A percentile compares a stretch with the other conserved stretches of the same genome.
phyloP scores from a whole-genome alignment of 1,140 invertebrate species.

The Heterodera schachtii region DNA sequence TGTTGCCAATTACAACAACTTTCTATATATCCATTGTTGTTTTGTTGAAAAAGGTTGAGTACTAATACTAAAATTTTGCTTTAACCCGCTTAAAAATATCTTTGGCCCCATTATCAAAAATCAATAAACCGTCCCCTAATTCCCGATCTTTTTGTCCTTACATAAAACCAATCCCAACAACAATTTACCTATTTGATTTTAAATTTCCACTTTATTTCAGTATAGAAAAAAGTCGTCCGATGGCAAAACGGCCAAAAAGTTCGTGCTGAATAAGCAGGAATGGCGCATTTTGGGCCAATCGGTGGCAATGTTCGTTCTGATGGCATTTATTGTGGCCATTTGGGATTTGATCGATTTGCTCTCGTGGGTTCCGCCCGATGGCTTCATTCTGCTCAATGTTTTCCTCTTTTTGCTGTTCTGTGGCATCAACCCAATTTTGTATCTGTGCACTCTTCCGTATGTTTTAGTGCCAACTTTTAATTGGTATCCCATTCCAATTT shows the following conservation, averaged over 20 bases:
- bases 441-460: neutral
- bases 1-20: neutral
- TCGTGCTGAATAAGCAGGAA: neutral
- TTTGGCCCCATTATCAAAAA: too few species aligned
- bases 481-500: neutral
- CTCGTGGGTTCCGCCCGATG: neutral
- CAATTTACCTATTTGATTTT: neutral
- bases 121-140: too few species aligned
- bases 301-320: neutral
- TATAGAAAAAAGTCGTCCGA: neutral
- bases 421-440: slow-evolving; percentile 12
- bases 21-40: neutral
- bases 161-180: too few species aligned
- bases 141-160: too few species aligned
- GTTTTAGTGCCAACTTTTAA: neutral
- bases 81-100: neutral
- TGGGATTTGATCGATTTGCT: slow-evolving; percentile 1
- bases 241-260: neutral
- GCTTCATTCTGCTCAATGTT: neutral
- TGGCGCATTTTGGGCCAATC: slow-evolving; percentile 12
- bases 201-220: neutral
- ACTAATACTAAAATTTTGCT: neutral
- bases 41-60: slow-evolving; percentile 7
- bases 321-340: neutral
- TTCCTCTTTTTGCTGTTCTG: slow-evolving; percentile 6